Percentiles rank a stretch among this genome's conserved stretches.
phyloP scores from a whole-genome alignment of 2,888 invertebrate species.

The Augochlorella aurata region DNA sequence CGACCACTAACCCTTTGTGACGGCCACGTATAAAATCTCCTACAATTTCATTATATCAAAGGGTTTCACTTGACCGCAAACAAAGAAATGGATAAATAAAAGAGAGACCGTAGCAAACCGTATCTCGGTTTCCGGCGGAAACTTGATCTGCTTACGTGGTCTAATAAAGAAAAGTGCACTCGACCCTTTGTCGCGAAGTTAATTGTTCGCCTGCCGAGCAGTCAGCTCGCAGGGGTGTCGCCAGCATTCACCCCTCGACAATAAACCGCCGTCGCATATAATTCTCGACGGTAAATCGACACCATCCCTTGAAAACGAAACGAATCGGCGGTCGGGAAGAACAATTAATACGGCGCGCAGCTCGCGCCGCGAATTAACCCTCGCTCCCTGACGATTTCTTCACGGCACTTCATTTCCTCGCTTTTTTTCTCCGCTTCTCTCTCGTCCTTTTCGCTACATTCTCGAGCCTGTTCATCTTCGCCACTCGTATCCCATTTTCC shows the following conservation, averaged over 20 bases:
- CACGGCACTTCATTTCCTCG: neutral
- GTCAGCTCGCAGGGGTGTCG: neutral
- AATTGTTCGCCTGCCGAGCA: constrained; percentile 30
- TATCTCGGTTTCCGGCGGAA: neutral
- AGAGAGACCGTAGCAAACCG: too few species aligned
- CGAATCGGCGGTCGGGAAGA: constrained; percentile 19
- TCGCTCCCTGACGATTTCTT: neutral
- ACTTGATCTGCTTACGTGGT: constrained; percentile 32
- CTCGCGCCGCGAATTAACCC: constrained; percentile 24
- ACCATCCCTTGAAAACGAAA: constrained; percentile 26
- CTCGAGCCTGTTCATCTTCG: neutral
- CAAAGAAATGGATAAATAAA: too few species aligned
- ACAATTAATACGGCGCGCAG: constrained; percentile 45
- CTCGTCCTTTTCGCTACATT: neutral
- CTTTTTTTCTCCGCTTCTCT: neutral
- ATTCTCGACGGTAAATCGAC: constrained; percentile 27
- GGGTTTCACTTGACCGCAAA: too few species aligned
- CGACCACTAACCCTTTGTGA: too few species aligned
- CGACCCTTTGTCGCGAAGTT: constrained; percentile 30
- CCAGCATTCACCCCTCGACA: neutral
- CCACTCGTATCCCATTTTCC: neutral
- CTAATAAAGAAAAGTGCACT: constrained; percentile 46
- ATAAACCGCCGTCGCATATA: constrained; percentile 15
- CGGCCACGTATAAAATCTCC: too few species aligned
- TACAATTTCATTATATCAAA: too few species aligned